These are phyloP conservation scores for Acanthurus tractus DNA, from an alignment of 2,797 vertebrate species.

Conservation along the genomic window DNA sequence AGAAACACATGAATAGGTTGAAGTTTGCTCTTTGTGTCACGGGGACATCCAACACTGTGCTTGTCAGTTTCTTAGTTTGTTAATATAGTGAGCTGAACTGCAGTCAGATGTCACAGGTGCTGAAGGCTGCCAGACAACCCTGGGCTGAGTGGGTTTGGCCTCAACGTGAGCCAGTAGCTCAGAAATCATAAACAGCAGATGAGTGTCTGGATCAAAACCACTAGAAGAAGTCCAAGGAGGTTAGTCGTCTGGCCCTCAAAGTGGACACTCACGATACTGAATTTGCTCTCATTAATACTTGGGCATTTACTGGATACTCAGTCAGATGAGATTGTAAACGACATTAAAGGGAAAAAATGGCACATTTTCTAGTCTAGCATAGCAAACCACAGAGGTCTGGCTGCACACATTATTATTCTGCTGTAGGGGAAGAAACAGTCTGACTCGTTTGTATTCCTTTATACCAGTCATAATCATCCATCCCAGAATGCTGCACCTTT, in stretches of 20 bases:
- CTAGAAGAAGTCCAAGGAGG: conserved; percentile 21
- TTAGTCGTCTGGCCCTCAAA: conserved; percentile 19
- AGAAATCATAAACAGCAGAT: conserved; percentile 24
- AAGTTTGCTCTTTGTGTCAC: too few relatives aligned
- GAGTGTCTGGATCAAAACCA: conserved; percentile 41
- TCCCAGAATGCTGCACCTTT: too few relatives aligned
- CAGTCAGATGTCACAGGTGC: conserved; percentile 26
- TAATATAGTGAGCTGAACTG: not conserved
- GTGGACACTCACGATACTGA: conserved; percentile 6
- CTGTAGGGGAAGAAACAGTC: too few relatives aligned
- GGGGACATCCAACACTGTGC: not conserved
- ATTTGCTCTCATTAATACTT: conserved; percentile 16
- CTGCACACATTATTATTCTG: too few relatives aligned
- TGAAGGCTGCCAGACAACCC: conserved; percentile 18
- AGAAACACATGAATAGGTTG: conserved; percentile 1
- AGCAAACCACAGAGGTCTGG: too few relatives aligned
- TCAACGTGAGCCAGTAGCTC: conserved; percentile 46
- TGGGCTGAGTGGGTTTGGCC: conserved; percentile 46
- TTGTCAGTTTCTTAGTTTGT: not conserved
- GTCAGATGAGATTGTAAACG: not conserved
- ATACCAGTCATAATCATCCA: too few relatives aligned
- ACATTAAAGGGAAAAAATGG: not conserved
- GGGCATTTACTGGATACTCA: not conserved
- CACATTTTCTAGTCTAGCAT: too few relatives aligned
- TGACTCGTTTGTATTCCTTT: too few relatives aligned